These are phyloP conservation scores for Ametastegia equiseti DNA, from an alignment of 2,888 invertebrate species.

Conservation along the genomic window DNA sequence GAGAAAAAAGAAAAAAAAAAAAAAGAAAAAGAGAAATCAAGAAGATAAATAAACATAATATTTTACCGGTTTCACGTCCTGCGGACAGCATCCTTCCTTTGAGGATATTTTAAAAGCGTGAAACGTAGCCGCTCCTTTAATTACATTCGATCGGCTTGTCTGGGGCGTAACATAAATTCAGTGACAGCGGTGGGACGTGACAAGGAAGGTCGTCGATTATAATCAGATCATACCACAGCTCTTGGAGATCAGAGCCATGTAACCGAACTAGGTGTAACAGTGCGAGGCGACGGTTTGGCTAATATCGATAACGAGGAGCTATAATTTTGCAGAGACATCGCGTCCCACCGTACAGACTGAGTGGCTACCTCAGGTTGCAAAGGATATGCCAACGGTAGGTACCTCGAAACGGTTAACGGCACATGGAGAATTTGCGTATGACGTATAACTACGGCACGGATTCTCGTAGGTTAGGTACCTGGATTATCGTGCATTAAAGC, in stretches of 20 bases:
- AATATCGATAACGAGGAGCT: neutral
- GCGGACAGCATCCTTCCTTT: neutral
- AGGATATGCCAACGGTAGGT: no score
- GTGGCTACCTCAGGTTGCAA: no score
- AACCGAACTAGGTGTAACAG: neutral
- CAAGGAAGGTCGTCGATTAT: neutral
- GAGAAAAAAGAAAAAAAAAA: neutral
- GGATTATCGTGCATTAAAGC: neutral
- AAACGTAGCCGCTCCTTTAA: neutral
- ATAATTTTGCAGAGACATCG: neutral
- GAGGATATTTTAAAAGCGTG: neutral
- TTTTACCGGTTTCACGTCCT: no score
- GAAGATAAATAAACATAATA: no score
- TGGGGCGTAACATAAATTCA: neutral
- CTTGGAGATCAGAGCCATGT: neutral
- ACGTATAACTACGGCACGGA: neutral
- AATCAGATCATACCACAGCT: neutral
- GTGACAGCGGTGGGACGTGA: neutral
- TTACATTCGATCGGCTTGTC: neutral
- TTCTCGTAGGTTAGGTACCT: no score
- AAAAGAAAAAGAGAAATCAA: no score
- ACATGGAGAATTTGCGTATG: neutral
- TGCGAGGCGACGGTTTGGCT: neutral
- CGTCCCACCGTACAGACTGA: neutral
- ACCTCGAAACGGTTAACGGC: neutral